Base-by-base conservation (phyloP, 2,797 vertebrate species). In the Schizopygopsis malacanthus region DNA sequence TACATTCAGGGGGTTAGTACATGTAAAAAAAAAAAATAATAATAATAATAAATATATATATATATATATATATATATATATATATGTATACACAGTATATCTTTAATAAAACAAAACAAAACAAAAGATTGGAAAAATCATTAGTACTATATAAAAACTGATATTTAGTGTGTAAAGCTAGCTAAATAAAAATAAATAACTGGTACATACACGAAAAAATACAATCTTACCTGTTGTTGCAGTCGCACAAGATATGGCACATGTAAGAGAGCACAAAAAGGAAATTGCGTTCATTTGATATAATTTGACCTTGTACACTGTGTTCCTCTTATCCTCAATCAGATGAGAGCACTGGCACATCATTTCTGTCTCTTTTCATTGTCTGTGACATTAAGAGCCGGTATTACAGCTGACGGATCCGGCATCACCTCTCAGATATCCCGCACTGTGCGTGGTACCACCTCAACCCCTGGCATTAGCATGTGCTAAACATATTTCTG, bases 401-500 rank as follows among this genome's bases (percentile, higher is more conserved):
- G 59, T 75, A 83, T 83, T 47, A 39, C 45, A 63, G 11, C 39
- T 61, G 56, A 83, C 45, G 9, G 63, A 84, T 70, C 25, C 2
- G 65, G 13, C 18, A 43, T 45, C 67, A 63, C 52, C 67, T 72
- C 33, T 61, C 52, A n/a, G 43, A 85, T 56, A 61, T 72, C 54
- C 71, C 10, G 0, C 56, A 56, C 50, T 8, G 56, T 61, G 54
- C 5, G 54, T 10, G 67, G 12, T 79, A 72, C 20, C 67, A 79
- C 52, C 67, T 41, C 52, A 72, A 72, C 67, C 52, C 52, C 59
- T 80, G 84, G 67, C 67, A 85, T 85, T 63, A 80, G 76, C 77
- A 85, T 71, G 67, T 80, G 67, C 77, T 80, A 72, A 72, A 85
- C 77, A 85, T 72, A 80, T 79, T 85, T 61, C 69, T 47, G 67